Evolutionary conservation across 2,113 vertebrate species (phyloP).

Genomic region (Columbina picui): DNA sequence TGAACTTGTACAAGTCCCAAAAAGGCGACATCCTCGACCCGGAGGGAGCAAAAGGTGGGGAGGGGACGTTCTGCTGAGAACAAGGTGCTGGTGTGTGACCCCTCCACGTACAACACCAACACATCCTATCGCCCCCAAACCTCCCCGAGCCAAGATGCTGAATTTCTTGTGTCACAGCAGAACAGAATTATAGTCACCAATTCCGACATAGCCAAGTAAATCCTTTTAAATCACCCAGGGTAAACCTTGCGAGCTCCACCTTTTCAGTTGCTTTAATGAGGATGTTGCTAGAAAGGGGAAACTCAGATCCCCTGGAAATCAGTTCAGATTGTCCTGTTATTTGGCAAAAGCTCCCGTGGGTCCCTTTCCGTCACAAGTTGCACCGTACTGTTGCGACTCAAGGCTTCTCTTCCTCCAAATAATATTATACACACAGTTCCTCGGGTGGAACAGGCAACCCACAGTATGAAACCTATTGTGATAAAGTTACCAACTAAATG

Average conservation of each 20-base stretch:
- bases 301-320: neutral
- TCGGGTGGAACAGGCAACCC: neutral
- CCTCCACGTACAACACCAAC: neutral
- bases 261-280: neutral
- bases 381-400: neutral
- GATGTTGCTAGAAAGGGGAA: neutral
- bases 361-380: neutral
- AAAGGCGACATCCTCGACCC: neutral
- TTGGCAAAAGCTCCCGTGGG: neutral
- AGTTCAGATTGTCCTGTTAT: fast-evolving
- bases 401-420: neutral
- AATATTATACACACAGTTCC: neutral
- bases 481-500: neutral
- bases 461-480: neutral
- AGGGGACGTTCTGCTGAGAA: neutral
- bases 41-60: neutral
- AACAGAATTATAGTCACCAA: neutral
- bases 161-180: neutral
- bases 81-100: neutral
- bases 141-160: neutral
- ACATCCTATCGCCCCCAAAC: fast-evolving
- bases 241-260: fast-evolving
- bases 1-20: fast-evolving
- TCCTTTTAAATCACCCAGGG: neutral
- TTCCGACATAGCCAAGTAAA: neutral